These are phyloP conservation scores for Troides aeacus DNA, from an alignment of 2,888 invertebrate species.

Conservation along the genomic window DNA sequence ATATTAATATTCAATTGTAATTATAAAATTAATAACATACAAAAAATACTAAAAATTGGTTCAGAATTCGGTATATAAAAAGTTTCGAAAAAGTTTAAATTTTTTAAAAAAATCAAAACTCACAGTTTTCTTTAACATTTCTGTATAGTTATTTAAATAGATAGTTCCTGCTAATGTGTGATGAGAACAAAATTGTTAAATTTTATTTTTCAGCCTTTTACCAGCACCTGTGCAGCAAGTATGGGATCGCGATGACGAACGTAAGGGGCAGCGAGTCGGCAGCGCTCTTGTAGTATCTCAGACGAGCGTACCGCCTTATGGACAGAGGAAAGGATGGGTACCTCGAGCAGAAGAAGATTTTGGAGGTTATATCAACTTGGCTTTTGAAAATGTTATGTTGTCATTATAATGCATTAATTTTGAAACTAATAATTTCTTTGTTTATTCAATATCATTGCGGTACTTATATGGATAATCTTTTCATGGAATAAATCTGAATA, in stretches of 20 bases:
- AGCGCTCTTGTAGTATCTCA: slow-evolving; percentile 88
- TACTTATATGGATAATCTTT: too few species aligned
- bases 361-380: slow-evolving; percentile 64
- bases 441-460: background rate
- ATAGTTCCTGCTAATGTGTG: too few species aligned
- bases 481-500: too few species aligned
- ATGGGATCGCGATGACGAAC: slow-evolving; percentile 94
- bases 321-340: slow-evolving; percentile 95
- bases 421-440: background rate
- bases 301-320: slow-evolving; percentile 94
- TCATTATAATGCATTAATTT: background rate
- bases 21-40: too few species aligned
- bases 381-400: background rate
- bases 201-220: slow-evolving; percentile 82
- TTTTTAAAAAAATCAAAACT: too few species aligned
- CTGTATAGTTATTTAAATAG: too few species aligned
- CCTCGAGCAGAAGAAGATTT: slow-evolving; percentile 89
- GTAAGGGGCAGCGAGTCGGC: slow-evolving; percentile 74
- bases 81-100: too few species aligned
- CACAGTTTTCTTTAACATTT: too few species aligned
- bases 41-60: too few species aligned
- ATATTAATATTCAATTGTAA: too few species aligned
- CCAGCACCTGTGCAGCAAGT: slow-evolving; percentile 93
- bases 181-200: too few species aligned
- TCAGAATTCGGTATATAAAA: too few species aligned